Percentiles rank a stretch among this genome's conserved stretches.
These are phyloP conservation scores for Arge pagana DNA, from an alignment of 2,888 invertebrate genomes.

Conservation along the genomic window DNA sequence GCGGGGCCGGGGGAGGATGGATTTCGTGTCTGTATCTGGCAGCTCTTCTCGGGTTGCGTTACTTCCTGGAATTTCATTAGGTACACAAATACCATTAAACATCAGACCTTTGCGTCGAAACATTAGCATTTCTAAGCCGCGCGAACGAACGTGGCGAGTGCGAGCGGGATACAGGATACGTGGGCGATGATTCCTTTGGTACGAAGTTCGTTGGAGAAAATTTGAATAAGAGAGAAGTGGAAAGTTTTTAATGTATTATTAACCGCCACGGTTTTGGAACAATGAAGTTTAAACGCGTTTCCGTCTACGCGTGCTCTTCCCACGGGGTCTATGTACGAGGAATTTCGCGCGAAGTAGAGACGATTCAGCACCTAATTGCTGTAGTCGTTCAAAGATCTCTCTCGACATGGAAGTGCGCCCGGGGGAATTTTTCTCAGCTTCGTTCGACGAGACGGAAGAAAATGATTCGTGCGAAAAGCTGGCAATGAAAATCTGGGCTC, in stretches of 20 bases:
- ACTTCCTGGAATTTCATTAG: neutral
- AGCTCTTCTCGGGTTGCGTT: constrained; percentile 4
- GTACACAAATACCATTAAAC: constrained; percentile 5
- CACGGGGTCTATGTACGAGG: constrained; percentile 4
- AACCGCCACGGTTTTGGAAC: constrained; percentile 12
- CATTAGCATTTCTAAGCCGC: neutral
- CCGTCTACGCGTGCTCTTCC: constrained; percentile 11
- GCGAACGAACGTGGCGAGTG: too few relatives aligned
- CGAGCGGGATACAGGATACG: too few relatives aligned
- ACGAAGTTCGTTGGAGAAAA: neutral
- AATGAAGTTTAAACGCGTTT: constrained; percentile 4
- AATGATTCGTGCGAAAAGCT: too few relatives aligned
- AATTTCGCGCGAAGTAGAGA: too few relatives aligned
- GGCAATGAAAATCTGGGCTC: too few relatives aligned
- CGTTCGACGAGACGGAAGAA: too few relatives aligned
- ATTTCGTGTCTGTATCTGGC: too few relatives aligned
- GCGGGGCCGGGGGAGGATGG: neutral
- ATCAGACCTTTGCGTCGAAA: neutral
- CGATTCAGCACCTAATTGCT: too few relatives aligned
- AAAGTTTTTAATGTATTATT: constrained; percentile 9
- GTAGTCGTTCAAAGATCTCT: too few relatives aligned
- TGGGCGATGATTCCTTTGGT: neutral
- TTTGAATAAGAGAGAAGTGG: constrained; percentile 6
- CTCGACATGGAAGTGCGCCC: too few relatives aligned
- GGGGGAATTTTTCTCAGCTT: too few relatives aligned